Evolutionary conservation across 1,140 invertebrate species (phyloP).

Genomic region (Drosophila grimshawi): DNA sequence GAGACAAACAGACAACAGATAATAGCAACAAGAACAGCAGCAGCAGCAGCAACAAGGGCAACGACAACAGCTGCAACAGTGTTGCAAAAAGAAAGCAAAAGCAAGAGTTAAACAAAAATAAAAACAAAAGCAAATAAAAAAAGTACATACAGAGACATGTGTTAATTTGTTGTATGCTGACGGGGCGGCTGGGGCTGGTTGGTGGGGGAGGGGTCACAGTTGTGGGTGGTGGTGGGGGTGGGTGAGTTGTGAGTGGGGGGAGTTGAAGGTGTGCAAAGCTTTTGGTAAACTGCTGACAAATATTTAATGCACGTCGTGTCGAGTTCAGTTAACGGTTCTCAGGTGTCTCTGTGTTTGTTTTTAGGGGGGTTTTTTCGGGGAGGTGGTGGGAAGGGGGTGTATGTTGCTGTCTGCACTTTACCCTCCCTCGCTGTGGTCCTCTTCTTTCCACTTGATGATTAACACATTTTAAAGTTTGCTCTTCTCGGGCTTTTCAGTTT

Average conservation of each 20-base stretch:
- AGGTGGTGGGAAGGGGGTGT: too few relatives aligned
- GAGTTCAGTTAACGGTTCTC: slow-evolving; percentile 29
- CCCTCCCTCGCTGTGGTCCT: background rate
- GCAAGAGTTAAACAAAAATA: slow-evolving; percentile 15
- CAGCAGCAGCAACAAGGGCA: slow-evolving; percentile 24
- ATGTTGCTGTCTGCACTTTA: slow-evolving; percentile 8
- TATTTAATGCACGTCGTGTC: slow-evolving; percentile 61
- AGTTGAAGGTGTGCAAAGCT: slow-evolving; percentile 32
- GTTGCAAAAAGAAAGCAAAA: slow-evolving; percentile 40
- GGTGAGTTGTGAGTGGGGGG: background rate
- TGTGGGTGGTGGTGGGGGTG: too few relatives aligned
- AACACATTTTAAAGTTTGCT: slow-evolving; percentile 63
- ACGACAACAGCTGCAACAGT: slow-evolving; percentile 57
- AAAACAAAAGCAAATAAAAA: slow-evolving; percentile 20
- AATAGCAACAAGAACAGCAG: slow-evolving; percentile 52
- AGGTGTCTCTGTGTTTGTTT: slow-evolving; percentile 29
- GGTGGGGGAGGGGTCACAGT: background rate
- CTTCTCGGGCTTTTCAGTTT: slow-evolving; percentile 15
- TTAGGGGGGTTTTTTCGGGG: background rate
- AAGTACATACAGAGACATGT: slow-evolving; percentile 57
- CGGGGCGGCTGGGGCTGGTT: background rate
- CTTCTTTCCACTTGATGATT: slow-evolving; percentile 59
- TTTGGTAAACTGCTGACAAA: slow-evolving; percentile 65
- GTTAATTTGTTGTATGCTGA: slow-evolving; percentile 58
- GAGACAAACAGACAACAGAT: slow-evolving; percentile 35